Evolutionary conservation across 2,113 vertebrate species (phyloP).

Genomic region (Spermophilus dauricus): DNA sequence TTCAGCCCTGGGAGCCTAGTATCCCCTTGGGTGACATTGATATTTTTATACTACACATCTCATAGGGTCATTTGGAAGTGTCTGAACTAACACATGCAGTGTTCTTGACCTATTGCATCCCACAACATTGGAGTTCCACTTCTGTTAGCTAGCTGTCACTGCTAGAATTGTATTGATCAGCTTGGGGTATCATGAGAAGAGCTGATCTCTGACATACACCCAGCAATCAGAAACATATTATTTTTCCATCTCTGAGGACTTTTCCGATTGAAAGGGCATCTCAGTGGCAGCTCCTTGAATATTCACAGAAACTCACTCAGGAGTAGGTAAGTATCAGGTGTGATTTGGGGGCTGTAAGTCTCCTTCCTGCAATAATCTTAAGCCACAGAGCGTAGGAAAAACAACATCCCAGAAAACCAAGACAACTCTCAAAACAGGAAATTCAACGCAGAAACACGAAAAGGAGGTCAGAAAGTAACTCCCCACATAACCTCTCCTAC

Average conservation of each 20-base stretch:
- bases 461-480: not conserved
- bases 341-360: not conserved
- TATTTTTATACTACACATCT: not conserved
- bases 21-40: not conserved
- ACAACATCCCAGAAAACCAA: not conserved
- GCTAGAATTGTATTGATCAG: not conserved
- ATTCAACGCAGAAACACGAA: not conserved
- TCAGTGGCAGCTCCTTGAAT: not conserved
- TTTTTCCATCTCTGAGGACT: not conserved
- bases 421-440: not conserved
- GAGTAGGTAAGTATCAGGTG: not conserved
- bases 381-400: not conserved
- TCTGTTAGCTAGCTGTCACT: not conserved
- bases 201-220: not conserved
- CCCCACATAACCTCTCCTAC: not conserved
- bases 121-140: not conserved
- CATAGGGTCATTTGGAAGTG: not conserved
- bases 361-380: not conserved
- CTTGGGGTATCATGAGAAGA: not conserved
- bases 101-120: not conserved
- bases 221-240: not conserved
- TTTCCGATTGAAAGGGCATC: not conserved
- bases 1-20: not conserved
- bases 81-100: not conserved
- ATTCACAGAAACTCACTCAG: not conserved